Evolutionary conservation across 2,113 vertebrate genomes (phyloP).

Genomic region (Spheniscus mendiculus): DNA sequence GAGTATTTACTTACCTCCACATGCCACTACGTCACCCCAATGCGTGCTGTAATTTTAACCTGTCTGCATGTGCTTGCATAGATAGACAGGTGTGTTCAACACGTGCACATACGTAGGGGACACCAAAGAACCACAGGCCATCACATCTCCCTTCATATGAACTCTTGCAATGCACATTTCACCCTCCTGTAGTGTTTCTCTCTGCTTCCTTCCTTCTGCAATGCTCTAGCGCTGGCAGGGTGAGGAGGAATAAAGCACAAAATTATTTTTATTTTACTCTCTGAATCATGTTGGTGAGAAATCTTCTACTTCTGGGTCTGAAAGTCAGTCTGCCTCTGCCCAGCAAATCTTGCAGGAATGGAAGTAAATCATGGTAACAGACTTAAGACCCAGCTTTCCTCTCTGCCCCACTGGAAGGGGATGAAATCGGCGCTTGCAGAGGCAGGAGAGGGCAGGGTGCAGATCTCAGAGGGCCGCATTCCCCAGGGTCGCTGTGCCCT

Average conservation of each 20-base stretch:
- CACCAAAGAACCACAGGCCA: background rate
- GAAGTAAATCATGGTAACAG: background rate
- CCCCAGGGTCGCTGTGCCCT: background rate
- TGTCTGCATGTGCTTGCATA: background rate
- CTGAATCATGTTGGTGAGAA: background rate
- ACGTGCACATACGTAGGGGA: rapidly evolving
- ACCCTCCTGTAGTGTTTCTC: background rate
- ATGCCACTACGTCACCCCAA: background rate
- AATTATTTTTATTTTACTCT: background rate
- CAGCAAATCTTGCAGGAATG: background rate
- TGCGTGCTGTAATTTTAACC: background rate
- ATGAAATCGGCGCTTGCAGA: background rate
- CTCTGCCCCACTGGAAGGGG: background rate
- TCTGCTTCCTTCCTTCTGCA: background rate
- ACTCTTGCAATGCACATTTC: background rate
- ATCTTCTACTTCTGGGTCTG: background rate
- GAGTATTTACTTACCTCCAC: background rate
- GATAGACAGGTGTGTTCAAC: background rate
- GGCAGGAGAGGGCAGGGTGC: background rate
- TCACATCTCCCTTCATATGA: background rate
- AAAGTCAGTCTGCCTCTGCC: background rate
- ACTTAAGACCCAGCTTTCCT: background rate
- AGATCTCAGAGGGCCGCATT: background rate
- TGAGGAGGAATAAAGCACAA: background rate
- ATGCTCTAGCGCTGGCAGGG: background rate